Evolutionary conservation across 2,797 vertebrate genomes (phyloP), one percentile per base, ranked within the genome.

Genomic region (Lagocephalus sceleratus): DNA sequence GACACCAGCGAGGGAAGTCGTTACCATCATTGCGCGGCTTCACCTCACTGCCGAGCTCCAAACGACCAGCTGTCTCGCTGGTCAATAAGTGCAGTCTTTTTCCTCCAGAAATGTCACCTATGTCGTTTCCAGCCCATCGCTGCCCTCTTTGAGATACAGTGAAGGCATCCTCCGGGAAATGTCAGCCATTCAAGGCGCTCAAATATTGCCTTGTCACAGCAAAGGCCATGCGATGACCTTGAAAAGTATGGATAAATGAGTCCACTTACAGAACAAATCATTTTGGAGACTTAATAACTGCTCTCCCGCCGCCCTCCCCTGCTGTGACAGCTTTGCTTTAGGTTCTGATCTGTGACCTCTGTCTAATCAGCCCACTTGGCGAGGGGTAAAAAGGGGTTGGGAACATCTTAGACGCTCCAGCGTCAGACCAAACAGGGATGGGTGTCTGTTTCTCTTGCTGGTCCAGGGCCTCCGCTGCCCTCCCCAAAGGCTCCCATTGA

Each of bases 181-280:
- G 88, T 88, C 87, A 90, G 60, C 78, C 77, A 54, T 84, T 87
- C 78, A 71, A 69, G 65, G 50, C 42, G 57, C 77, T 86, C 73
- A 81, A 77, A 85, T 83, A 83, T 78, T 56, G 62, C 62, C 73
- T 12, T 71, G 80, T 81, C 76, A 79, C 51, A 20, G 47, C 43
- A 63, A 66, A 73, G 76, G 69, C 79, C 60, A 59, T 76, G 57
- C 35, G 57, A 49, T 79, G 81, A 86, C 79, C 83, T 84, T 79
- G 75, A 81, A 76, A 76, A 60, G 51, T 58, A 60, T 50, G 58
- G 78, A 79, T 83, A 78, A 82, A 84, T 79, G 68, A 84, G 73
- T 71, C 59, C 68, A 79, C 75, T 86, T 81, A 78, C 20, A 66
- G 71, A 71, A 63, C 51, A 51, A n/a, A 63, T 82, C 68, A 29